phyloP scores from a whole-genome alignment of 1,140 invertebrate species.

The Bombus difficillimus region DNA sequence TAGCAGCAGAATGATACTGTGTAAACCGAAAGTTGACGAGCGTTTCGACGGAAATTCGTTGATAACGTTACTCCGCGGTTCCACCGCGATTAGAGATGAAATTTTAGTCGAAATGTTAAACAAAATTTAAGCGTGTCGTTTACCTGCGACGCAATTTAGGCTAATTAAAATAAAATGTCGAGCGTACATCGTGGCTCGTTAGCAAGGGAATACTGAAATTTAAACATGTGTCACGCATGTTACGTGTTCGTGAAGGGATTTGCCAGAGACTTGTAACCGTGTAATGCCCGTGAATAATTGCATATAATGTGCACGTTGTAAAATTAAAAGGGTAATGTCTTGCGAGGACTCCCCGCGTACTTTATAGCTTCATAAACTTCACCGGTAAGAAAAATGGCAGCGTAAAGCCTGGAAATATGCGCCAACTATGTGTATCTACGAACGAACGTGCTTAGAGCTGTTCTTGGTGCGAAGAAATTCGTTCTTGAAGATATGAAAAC shows the following conservation, averaged over 20 bases:
- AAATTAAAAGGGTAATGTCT: slow-evolving; percentile 12
- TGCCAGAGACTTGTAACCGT: background rate
- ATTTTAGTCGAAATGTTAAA: background rate
- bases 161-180: background rate
- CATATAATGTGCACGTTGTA: slow-evolving; percentile 12
- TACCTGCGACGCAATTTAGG: background rate
- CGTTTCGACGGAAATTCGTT: background rate
- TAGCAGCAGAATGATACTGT: background rate
- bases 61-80: background rate
- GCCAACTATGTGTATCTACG: background rate
- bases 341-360: background rate
- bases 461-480: background rate
- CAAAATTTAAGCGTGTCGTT: background rate
- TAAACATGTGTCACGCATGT: background rate
- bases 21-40: background rate
- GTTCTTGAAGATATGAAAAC: background rate
- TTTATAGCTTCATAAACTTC: slow-evolving; percentile 39
- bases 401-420: background rate
- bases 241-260: background rate
- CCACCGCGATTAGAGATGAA: background rate
- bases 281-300: background rate
- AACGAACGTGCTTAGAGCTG: background rate
- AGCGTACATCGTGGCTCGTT: background rate
- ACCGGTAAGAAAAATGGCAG: background rate
- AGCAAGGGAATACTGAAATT: background rate